Conservation (phyloP, 2,113 vertebrate genomes). For the Ramphastos sulfuratus region DNA sequence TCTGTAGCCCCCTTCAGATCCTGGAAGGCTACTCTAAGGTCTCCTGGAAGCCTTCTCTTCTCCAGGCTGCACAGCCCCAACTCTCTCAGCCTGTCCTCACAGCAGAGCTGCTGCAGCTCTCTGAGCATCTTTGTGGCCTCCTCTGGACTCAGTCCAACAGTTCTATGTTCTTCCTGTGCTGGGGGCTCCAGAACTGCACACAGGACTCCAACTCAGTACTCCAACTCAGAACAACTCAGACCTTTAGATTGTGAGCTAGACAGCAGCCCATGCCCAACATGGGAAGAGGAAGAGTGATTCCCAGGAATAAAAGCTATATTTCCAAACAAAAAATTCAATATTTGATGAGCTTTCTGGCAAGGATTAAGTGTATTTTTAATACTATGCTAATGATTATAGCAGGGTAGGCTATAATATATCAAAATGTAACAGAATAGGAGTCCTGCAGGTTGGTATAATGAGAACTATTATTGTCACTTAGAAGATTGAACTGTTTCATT, state of each 20-base stretch:
- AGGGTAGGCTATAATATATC: neutral
- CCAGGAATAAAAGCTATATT: neutral
- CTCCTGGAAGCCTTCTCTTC: too few species aligned
- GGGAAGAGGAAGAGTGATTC: neutral
- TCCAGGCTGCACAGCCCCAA: too few species aligned
- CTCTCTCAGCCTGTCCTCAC: too few species aligned
- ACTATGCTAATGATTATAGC: conserved; percentile 33
- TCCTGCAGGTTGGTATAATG: conserved; percentile 60
- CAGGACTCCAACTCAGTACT: too few species aligned
- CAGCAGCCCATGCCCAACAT: neutral
- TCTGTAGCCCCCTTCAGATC: too few species aligned
- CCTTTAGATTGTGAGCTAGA: neutral
- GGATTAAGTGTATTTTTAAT: conserved; percentile 41
- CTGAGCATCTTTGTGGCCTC: too few species aligned
- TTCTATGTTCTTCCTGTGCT: too few species aligned
- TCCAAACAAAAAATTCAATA: conserved; percentile 40
- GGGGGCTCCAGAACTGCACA: too few species aligned
- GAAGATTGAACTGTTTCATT: conserved; percentile 70
- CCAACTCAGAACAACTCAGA: neutral
- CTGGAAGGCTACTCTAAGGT: too few species aligned
- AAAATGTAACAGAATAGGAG: conserved; percentile 46
- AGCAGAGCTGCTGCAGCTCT: too few species aligned
- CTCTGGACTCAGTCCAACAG: too few species aligned
- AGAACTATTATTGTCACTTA: conserved; percentile 65
- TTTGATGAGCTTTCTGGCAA: conserved; percentile 27